phyloP scores from a whole-genome alignment of 92 coral and sea anemone genomes.

The Siderastrea radians region DNA sequence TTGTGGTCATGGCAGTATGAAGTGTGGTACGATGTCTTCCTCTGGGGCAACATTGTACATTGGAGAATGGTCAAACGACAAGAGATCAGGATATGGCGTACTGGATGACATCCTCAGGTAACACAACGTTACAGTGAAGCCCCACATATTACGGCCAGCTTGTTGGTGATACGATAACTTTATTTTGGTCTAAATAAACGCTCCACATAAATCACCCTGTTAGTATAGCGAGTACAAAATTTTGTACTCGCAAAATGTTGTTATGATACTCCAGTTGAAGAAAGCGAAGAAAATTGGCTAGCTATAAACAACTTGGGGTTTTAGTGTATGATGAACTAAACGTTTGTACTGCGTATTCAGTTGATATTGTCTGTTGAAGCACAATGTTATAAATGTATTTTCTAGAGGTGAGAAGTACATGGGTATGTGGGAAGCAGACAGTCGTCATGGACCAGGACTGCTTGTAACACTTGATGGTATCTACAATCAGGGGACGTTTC shows the following conservation, averaged over 20 bases:
- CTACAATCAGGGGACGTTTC: conserved; percentile 90
- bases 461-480: conserved; percentile 96
- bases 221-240: too few relatives aligned
- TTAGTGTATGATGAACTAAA: too few relatives aligned
- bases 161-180: too few relatives aligned
- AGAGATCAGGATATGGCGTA: conserved; percentile 92
- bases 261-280: too few relatives aligned
- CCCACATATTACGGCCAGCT: too few relatives aligned
- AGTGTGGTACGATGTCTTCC: conserved; percentile 90
- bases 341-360: too few relatives aligned
- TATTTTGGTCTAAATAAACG: too few relatives aligned
- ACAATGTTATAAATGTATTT: background rate
- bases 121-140: background rate
- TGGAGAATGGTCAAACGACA: conserved; percentile 93
- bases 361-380: too few relatives aligned
- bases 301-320: too few relatives aligned
- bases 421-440: conserved; percentile 99
- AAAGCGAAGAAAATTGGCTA: too few relatives aligned
- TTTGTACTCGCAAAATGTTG: background rate
- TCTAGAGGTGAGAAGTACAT: conserved; percentile 98
- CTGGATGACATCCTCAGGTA: conserved; percentile 94
- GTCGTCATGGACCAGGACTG: conserved; percentile 87
- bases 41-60: conserved; percentile 93
- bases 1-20: conserved; percentile 93
- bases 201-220: too few relatives aligned